Conservation (phyloP, 2,888 invertebrate genomes). For the Acrobasis consociella region DNA sequence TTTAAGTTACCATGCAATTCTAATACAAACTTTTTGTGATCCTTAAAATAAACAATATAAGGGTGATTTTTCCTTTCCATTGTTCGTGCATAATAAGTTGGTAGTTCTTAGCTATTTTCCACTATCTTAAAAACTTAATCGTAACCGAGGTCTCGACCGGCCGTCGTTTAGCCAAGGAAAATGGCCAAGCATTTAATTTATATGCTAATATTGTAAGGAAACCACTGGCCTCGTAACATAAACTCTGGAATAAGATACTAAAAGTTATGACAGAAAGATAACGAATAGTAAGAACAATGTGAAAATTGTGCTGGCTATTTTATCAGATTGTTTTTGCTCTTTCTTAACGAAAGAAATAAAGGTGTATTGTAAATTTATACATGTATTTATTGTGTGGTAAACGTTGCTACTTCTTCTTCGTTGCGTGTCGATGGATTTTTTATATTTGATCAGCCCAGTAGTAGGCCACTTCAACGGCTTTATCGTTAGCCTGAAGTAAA, state of each 20-base stretch:
- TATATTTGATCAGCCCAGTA: too few species aligned
- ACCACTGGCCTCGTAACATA: conserved; percentile 36
- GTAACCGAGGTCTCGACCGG: conserved; percentile 38
- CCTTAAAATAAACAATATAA: neutral
- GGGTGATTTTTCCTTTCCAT: conserved; percentile 24
- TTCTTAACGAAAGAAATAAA: too few species aligned
- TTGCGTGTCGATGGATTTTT: too few species aligned
- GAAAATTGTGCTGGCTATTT: conserved; percentile 3
- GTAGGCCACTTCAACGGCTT: too few species aligned
- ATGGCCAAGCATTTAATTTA: conserved; percentile 64
- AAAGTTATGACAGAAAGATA: conserved; percentile 25
- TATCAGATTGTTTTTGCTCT: too few species aligned
- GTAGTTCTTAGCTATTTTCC: conserved; percentile 39
- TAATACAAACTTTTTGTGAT: neutral
- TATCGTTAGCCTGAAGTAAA: too few species aligned
- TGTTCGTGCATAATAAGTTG: conserved; percentile 23
- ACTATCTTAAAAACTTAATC: conserved; percentile 59
- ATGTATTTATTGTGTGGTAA: too few species aligned
- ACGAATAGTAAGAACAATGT: conserved; percentile 24
- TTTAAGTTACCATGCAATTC: neutral
- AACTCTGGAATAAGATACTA: conserved; percentile 24
- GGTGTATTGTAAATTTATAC: too few species aligned
- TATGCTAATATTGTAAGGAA: conserved; percentile 65
- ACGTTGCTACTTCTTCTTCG: too few species aligned
- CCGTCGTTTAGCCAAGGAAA: conserved; percentile 49